Base-by-base conservation (phyloP, 2,113 vertebrate species). In the Notiomystis cincta region DNA sequence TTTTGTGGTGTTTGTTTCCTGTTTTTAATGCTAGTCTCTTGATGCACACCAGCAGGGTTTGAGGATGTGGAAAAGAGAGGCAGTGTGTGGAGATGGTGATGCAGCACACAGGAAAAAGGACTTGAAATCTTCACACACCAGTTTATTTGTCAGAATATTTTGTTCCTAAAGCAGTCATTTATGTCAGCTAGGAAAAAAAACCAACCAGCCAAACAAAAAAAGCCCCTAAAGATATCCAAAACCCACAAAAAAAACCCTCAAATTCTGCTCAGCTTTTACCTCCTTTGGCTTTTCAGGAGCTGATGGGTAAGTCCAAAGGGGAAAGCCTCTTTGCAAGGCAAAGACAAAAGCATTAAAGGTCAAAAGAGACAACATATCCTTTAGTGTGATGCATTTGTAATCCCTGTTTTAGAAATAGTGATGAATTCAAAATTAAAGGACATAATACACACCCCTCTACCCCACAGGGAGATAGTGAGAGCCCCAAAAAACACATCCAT, bases 401-500 rank as follows among this genome's bases (percentile, higher is more conserved):
- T 21, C 22, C 5, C 25, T 30, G 22, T 45, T 60, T 48, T 13
- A 76, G 44, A 35, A 82, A 25, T 0, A 76, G 9, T 30, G 82
- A 44, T n/a, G 31, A 40, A 67, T 60, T 90, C 60, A 10, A 87
- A 93, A 64, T 28, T 33, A 35, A 33, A 35, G 33, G 25, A 14
- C 1, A 14, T 15, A 31, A 44, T 7, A 35, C 6, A 40, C 5
- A 67, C 4, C 22, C 22, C 4, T 75, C 6, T 21, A 15, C 15
- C 13, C 48, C 33, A 25, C 5, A 7, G 25, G n/a, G 65, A 24
- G 25, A 10, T 25, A n/a, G 3, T 9, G 14, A 76, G 22, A 28
- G 22, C 17, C 8, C 11, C 5, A 22, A 18, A 37, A 72, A 15
- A 1, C 4, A 27, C 5, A 30, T 0, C 11, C 13, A 4, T 53